Conservation (phyloP, 1,140 invertebrate species). For the Drosophila auraria region DNA sequence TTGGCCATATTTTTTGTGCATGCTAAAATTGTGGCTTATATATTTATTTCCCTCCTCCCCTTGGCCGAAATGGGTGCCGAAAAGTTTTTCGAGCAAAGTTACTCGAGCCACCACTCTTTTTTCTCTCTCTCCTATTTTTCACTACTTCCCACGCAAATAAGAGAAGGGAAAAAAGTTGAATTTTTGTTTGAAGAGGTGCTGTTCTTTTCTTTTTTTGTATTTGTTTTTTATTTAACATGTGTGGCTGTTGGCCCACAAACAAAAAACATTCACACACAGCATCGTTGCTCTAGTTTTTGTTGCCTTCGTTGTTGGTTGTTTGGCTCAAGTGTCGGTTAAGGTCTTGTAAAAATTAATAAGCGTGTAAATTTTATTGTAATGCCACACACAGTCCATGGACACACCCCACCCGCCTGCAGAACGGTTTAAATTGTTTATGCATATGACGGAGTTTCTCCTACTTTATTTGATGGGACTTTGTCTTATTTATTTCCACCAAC, state of each 20-base stretch:
- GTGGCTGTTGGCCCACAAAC: conserved; percentile 30
- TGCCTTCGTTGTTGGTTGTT: conserved; percentile 19
- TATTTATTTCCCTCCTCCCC: conserved; percentile 27
- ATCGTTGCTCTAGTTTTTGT: conserved; percentile 24
- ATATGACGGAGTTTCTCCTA: conserved; percentile 68
- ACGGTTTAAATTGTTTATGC: conserved; percentile 56
- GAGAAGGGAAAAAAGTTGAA: conserved; percentile 50
- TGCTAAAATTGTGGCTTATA: conserved; percentile 69
- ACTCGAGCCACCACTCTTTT: conserved; percentile 38
- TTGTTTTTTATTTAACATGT: conserved; percentile 12
- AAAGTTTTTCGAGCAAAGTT: conserved; percentile 60
- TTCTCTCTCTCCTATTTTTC: not conserved
- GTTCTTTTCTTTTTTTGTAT: conserved; percentile 15
- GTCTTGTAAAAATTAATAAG: conserved; percentile 83
- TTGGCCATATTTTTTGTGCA: conserved; percentile 73
- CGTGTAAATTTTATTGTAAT: conserved; percentile 80
- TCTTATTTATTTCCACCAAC: conserved; percentile 51
- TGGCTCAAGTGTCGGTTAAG: conserved; percentile 76
- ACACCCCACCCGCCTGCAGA: conserved; percentile 14
- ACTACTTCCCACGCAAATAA: conserved; percentile 24
- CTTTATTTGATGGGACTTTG: conserved; percentile 43
- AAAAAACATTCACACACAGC: conserved; percentile 43
- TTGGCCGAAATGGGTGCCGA: conserved; percentile 20
- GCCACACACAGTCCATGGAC: conserved; percentile 47
- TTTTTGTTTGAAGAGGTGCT: conserved; percentile 71